These are phyloP conservation scores for Timandra comae DNA, from an alignment of 2,888 invertebrate genomes.

Conservation along the genomic window DNA sequence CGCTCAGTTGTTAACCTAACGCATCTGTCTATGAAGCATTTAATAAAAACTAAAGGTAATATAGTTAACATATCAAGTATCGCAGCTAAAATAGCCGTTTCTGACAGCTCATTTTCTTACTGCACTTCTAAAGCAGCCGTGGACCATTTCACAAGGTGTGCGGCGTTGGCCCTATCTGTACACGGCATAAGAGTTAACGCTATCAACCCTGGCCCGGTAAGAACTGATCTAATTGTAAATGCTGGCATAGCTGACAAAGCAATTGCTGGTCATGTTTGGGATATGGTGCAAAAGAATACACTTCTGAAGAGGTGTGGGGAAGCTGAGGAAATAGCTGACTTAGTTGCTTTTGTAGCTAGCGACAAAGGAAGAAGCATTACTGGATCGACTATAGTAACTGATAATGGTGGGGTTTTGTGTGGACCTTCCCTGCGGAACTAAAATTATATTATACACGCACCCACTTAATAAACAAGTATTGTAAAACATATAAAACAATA, in stretches of 20 bases:
- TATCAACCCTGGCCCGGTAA: constrained; percentile 90
- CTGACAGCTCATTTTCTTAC: constrained; percentile 18
- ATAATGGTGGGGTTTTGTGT: too few relatives aligned
- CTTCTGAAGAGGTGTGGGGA: constrained; percentile 81
- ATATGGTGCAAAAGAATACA: constrained; percentile 85
- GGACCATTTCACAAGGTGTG: constrained; percentile 91
- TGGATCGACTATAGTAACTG: constrained; percentile 80
- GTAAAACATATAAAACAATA: too few relatives aligned
- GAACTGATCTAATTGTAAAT: constrained; percentile 34
- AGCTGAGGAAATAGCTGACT: constrained; percentile 73
- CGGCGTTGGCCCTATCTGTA: constrained; percentile 84
- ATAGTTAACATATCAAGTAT: constrained; percentile 35
- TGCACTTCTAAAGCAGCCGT: constrained; percentile 49
- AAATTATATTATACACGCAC: too few relatives aligned
- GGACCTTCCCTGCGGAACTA: too few relatives aligned
- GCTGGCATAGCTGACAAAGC: constrained; percentile 35
- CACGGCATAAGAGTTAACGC: constrained; percentile 87
- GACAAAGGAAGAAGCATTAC: constrained; percentile 81
- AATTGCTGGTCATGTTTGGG: constrained; percentile 51
- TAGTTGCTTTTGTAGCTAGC: constrained; percentile 87
- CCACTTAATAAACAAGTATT: too few relatives aligned
- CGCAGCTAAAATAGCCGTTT: constrained; percentile 8
- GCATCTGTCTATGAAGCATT: constrained; percentile 25
- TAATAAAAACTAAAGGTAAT: constrained; percentile 32
- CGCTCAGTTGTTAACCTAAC: constrained; percentile 26